A percentile compares a stretch with the other conserved stretches of the same genome.
phyloP scores from a whole-genome alignment of 1,140 invertebrate genomes.

The Hyles euphorbiae region DNA sequence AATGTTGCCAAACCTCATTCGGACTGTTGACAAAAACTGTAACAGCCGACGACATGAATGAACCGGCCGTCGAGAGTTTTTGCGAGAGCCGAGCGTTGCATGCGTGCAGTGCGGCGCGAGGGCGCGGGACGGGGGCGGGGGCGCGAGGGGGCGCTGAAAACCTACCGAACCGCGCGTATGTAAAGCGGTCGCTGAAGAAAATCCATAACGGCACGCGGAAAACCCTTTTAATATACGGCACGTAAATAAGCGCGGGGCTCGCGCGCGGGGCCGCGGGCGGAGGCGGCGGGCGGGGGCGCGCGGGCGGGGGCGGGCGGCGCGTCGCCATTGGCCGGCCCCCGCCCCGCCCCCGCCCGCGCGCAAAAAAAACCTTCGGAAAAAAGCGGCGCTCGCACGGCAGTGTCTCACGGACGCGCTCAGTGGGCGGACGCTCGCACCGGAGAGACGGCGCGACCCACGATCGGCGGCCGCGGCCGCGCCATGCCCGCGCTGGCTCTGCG shows the following conservation, averaged over 20 bases:
- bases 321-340: slow-evolving; percentile 37
- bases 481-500: slow-evolving; percentile 70
- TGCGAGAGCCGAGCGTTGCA: background rate
- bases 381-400: slow-evolving; percentile 55
- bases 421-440: slow-evolving; percentile 57
- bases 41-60: slow-evolving; percentile 15
- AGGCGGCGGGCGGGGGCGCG: slow-evolving; percentile 24
- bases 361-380: slow-evolving; percentile 54
- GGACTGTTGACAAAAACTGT: slow-evolving; percentile 6
- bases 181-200: slow-evolving; percentile 58
- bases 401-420: slow-evolving; percentile 59
- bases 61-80: slow-evolving; percentile 4
- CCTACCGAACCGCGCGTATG: slow-evolving; percentile 36
- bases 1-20: background rate
- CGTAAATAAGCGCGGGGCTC: slow-evolving; percentile 56
- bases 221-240: slow-evolving; percentile 73
- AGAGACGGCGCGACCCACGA: slow-evolving; percentile 59
- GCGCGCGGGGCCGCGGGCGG: slow-evolving; percentile 16
- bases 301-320: slow-evolving; percentile 18
- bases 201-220: slow-evolving; percentile 71
- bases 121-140: slow-evolving; percentile 1
- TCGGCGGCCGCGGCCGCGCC: slow-evolving; percentile 65
- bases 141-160: background rate
- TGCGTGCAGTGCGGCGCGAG: background rate
- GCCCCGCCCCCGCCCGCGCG: slow-evolving; percentile 31